Conservation (phyloP, 2,888 invertebrate genomes). For the Leucania comma region DNA sequence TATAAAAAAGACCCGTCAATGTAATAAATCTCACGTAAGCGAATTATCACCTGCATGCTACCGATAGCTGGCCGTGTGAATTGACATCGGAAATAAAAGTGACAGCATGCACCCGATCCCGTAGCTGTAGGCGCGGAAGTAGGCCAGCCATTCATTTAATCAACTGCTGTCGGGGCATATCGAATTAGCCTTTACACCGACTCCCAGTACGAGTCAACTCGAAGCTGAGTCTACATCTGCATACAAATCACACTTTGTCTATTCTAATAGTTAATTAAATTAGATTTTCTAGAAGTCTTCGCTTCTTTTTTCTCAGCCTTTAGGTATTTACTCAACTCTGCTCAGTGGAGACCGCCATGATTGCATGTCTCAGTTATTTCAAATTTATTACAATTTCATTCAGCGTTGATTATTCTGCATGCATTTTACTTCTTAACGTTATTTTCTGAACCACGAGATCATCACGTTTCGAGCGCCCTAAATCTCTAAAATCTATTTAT, state of each 20-base stretch:
- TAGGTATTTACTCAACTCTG: slow-evolving; percentile 6
- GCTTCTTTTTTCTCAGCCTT: not conserved
- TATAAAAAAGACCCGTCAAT: slow-evolving; percentile 21
- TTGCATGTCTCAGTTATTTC: not conserved
- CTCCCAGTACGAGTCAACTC: slow-evolving; percentile 26
- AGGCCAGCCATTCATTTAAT: slow-evolving; percentile 66
- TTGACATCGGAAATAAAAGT: slow-evolving; percentile 65
- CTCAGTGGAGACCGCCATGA: not conserved
- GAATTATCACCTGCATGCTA: slow-evolving; percentile 38
- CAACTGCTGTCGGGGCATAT: slow-evolving; percentile 58
- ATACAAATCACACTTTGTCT: slow-evolving; percentile 45
- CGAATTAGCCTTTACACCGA: slow-evolving; percentile 54
- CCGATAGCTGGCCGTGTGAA: slow-evolving; percentile 44
- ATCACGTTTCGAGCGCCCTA: not conserved
- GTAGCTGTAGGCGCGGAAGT: slow-evolving; percentile 57
- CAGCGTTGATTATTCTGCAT: not conserved
- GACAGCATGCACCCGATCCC: slow-evolving; percentile 66
- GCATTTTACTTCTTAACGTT: not conserved
- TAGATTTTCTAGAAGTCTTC: slow-evolving; percentile 19
- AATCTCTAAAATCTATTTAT: slow-evolving; percentile 2
- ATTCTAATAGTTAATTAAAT: slow-evolving; percentile 23
- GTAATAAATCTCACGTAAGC: slow-evolving; percentile 37
- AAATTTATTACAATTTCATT: not conserved
- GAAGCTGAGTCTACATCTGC: slow-evolving; percentile 32
- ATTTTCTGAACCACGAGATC: not conserved